Evolutionary conservation across 2,113 vertebrate species (phyloP).

Genomic region (Tragelaphus buxtoni): DNA sequence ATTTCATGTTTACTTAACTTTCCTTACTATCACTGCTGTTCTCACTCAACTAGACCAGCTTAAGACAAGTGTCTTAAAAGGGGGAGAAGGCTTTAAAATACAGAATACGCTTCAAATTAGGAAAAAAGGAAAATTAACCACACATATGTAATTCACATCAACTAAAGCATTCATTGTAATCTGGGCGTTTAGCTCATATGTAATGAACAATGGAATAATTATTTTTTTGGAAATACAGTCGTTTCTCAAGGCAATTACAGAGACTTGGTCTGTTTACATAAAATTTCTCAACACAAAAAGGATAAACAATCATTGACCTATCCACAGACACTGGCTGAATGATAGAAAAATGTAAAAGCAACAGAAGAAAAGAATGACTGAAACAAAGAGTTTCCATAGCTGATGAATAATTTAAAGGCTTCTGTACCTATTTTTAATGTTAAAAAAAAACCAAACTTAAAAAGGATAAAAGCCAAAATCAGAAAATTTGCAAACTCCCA

Average conservation of each 20-base stretch:
- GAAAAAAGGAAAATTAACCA: not conserved
- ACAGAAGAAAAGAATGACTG: not conserved
- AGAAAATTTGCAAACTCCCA: conserved; percentile 42
- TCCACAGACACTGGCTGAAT: not conserved
- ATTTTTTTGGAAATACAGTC: conserved; percentile 52
- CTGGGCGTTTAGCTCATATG: not conserved
- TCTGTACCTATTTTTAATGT: conserved; percentile 17
- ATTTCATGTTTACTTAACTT: conserved; percentile 72
- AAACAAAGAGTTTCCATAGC: not conserved
- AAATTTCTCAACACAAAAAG: conserved; percentile 64
- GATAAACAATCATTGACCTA: conserved; percentile 56
- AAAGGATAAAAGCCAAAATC: conserved; percentile 30
- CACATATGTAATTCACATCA: conserved; percentile 33
- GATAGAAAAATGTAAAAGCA: not conserved
- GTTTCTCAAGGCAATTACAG: conserved; percentile 65
- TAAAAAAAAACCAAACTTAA: not conserved
- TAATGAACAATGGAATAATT: conserved; percentile 40
- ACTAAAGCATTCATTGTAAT: conserved; percentile 30
- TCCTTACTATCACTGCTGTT: conserved; percentile 56
- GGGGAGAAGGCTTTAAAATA: conserved; percentile 29
- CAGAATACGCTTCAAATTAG: not conserved
- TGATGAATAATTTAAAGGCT: conserved; percentile 41
- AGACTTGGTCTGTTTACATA: conserved; percentile 57
- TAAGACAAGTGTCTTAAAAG: conserved; percentile 39
- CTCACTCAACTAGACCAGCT: conserved; percentile 39